phyloP scores from a whole-genome alignment of 2,113 vertebrate genomes.

The Theristicus caerulescens region DNA sequence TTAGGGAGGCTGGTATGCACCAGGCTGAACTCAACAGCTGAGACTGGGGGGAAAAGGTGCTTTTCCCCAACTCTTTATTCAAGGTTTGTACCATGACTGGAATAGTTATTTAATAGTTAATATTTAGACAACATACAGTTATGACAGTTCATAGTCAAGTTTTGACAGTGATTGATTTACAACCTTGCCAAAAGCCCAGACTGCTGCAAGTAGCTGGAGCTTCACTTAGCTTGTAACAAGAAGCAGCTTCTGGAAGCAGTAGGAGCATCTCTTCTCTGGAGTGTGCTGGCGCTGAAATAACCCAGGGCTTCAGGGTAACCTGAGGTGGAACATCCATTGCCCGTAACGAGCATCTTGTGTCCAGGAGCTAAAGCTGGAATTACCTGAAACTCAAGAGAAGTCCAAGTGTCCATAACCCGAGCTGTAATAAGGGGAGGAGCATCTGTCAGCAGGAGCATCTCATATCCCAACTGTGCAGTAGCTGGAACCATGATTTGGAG shows the following conservation, averaged over 20 bases:
- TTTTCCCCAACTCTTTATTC: neutral
- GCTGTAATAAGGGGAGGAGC: no score
- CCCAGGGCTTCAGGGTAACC: no score
- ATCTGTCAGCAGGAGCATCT: neutral
- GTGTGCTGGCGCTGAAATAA: neutral
- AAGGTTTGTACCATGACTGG: neutral
- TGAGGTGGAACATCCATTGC: no score
- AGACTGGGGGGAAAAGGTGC: neutral
- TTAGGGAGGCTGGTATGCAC: neutral
- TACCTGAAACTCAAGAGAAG: neutral
- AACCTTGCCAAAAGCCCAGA: no score
- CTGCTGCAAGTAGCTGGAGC: neutral
- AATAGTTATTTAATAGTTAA: neutral
- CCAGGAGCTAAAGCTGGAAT: neutral
- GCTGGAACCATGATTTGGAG: neutral
- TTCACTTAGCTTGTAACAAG: neutral
- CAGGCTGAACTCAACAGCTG: neutral
- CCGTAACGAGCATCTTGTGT: neutral
- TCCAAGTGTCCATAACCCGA: neutral
- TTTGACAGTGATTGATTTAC: neutral
- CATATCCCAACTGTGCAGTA: neutral
- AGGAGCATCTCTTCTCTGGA: neutral
- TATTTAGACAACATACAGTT: neutral
- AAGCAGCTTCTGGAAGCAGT: neutral
- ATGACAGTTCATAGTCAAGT: no score